These are phyloP conservation scores for Temnothorax unifasciatus DNA, from an alignment of 2,888 invertebrate genomes.

Conservation along the genomic window DNA sequence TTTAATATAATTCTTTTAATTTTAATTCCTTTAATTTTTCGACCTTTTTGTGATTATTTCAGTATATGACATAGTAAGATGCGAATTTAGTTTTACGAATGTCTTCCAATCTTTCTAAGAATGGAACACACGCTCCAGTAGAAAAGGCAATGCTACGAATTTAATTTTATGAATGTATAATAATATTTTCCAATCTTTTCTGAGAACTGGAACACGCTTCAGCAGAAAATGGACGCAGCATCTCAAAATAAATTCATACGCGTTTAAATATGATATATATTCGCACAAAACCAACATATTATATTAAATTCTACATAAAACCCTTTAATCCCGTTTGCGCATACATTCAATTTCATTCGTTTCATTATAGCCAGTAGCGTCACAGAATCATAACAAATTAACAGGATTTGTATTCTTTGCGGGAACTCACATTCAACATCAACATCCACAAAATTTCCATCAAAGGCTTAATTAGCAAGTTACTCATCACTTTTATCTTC, in stretches of 20 bases:
- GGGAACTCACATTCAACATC: not conserved
- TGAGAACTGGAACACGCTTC: not conserved
- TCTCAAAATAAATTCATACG: not conserved
- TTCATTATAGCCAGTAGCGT: not conserved
- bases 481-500: not conserved
- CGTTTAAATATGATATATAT: not conserved
- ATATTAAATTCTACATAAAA: conserved; percentile 14
- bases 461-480: conserved; percentile 11
- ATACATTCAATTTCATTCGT: not conserved
- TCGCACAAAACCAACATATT: not conserved
- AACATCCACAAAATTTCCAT: not conserved
- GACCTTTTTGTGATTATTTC: not conserved
- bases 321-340: not conserved
- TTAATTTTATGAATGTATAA: not conserved
- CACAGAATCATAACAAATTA: not conserved
- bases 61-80: not conserved
- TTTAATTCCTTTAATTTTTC: not conserved
- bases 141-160: not conserved
- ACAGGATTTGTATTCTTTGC: not conserved
- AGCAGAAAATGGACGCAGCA: not conserved
- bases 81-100: not conserved
- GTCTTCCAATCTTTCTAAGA: conserved; percentile 7
- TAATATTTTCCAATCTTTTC: conserved; percentile 3
- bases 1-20: not conserved
- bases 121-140: not conserved